These are phyloP conservation scores for Anneissia japonica DNA, from an alignment of 35 echinoderm and acorn worm genomes.

Conservation along the genomic window DNA sequence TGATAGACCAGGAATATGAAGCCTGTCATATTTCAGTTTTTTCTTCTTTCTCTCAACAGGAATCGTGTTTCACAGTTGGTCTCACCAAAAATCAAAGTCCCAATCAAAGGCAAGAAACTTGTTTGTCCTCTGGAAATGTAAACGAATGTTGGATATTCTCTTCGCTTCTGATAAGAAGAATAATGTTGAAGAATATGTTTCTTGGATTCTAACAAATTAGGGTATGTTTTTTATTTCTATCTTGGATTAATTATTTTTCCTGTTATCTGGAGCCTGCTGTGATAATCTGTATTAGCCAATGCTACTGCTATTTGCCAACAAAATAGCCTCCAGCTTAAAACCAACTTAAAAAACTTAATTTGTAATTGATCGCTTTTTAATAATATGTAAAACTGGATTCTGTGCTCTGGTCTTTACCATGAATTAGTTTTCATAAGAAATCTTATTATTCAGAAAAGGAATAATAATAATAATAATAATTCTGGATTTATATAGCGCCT, in stretches of 20 bases:
- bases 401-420: too few relatives aligned
- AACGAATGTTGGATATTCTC: background rate
- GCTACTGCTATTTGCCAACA: background rate
- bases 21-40: background rate
- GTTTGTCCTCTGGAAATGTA: background rate
- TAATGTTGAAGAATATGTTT: background rate
- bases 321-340: background rate
- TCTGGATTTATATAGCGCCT: too few relatives aligned
- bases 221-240: background rate
- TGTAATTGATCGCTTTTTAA: too few relatives aligned
- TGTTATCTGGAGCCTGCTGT: background rate
- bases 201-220: background rate
- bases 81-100: background rate
- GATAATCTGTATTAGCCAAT: background rate
- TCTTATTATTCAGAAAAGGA: too few relatives aligned
- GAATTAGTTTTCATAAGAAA: too few relatives aligned
- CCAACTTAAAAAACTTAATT: too few relatives aligned
- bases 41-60: background rate
- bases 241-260: background rate
- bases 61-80: background rate
- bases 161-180: background rate
- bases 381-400: too few relatives aligned
- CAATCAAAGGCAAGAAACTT: background rate
- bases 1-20: background rate
- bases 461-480: too few relatives aligned